A percentile compares a stretch with the other conserved stretches of the same genome.
Conservation (phyloP, 2,113 vertebrate genomes). For the Lophius piscatorius region DNA sequence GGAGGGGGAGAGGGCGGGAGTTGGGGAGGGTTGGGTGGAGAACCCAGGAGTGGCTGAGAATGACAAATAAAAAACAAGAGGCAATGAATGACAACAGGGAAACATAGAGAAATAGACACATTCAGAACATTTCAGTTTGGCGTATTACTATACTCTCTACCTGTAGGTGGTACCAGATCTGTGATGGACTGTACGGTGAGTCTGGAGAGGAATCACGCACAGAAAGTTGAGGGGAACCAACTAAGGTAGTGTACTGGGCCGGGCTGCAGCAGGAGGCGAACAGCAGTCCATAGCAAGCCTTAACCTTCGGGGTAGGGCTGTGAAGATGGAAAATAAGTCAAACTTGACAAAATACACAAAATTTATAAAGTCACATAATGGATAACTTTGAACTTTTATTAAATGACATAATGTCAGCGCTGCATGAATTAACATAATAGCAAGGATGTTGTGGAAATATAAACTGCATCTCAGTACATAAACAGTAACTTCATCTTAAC, state of each 20-base stretch:
- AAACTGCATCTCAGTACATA: not conserved
- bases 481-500: not conserved
- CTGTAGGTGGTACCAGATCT: constrained; percentile 68
- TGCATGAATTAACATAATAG: too few species aligned
- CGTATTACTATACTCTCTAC: constrained; percentile 41
- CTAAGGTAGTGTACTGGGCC: constrained; percentile 64
- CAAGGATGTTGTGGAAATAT: too few species aligned
- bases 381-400: too few species aligned
- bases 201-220: constrained; percentile 55
- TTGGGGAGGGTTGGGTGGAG: constrained; percentile 66
- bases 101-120: not conserved
- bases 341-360: not conserved
- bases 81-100: not conserved
- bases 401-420: too few species aligned
- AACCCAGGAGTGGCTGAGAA: constrained; percentile 65
- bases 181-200: constrained; percentile 50
- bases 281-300: constrained; percentile 71
- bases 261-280: constrained; percentile 60
- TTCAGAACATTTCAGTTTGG: not conserved
- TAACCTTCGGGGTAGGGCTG: constrained; percentile 42
- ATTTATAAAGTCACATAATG: too few species aligned
- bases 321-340: not conserved
- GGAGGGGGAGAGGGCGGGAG: constrained; percentile 73
- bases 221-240: constrained; percentile 45
- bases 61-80: not conserved